A percentile compares a stretch with the other conserved stretches of the same genome.
These are phyloP conservation scores for Drosophila seclusa DNA, from an alignment of 2,888 invertebrate genomes.

Conservation along the genomic window DNA sequence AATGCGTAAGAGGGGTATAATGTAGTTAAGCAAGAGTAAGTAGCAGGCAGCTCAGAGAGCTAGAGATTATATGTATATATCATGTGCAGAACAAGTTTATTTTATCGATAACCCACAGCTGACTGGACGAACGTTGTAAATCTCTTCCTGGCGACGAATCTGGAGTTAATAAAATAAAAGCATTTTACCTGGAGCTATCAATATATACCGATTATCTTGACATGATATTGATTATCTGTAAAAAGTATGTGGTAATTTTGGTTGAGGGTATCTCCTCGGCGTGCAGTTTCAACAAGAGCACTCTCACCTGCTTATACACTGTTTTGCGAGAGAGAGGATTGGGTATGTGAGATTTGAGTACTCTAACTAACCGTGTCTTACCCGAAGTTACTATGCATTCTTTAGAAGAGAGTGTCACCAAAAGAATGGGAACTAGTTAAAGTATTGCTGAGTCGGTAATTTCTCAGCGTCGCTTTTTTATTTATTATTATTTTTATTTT, in stretches of 20 bases:
- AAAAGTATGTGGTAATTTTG: background rate
- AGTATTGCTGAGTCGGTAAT: background rate
- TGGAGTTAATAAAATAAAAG: background rate
- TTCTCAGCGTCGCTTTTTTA: background rate
- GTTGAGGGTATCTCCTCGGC: background rate
- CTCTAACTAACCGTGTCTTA: background rate
- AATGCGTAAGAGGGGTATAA: background rate
- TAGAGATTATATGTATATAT: background rate
- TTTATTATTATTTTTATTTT: background rate
- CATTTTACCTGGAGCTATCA: background rate
- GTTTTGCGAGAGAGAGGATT: background rate
- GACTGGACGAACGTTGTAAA: background rate
- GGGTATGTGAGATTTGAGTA: background rate
- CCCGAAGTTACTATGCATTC: background rate
- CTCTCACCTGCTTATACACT: background rate
- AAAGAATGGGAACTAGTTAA: background rate
- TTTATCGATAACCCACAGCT: background rate
- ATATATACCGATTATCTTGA: background rate
- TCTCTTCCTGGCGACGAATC: background rate
- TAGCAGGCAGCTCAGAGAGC: background rate
- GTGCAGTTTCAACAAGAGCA: background rate
- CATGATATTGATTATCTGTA: background rate
- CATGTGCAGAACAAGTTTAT: background rate
- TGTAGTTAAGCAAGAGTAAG: background rate
- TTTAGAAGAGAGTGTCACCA: background rate